These are phyloP conservation scores for Falco peregrinus DNA, from an alignment of 2,797 vertebrate genomes.

Conservation along the genomic window DNA sequence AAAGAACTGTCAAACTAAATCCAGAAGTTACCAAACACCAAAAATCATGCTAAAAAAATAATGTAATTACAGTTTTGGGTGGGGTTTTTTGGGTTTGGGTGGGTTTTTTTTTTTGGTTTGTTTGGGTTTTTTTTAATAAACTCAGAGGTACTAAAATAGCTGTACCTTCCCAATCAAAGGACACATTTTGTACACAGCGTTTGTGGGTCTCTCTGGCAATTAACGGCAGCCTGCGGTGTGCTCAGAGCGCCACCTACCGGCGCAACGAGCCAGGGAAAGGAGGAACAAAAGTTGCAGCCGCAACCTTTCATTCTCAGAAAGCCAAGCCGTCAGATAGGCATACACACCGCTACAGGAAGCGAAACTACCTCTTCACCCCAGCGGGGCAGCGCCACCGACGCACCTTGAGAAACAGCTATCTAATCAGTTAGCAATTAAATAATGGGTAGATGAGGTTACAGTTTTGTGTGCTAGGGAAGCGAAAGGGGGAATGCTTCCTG, in stretches of 20 bases:
- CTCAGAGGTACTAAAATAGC: not conserved
- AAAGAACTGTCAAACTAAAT: not conserved
- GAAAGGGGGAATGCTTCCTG: not conserved
- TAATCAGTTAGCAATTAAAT: not conserved
- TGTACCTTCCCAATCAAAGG: not conserved
- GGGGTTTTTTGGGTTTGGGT: not conserved
- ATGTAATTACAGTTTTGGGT: not conserved
- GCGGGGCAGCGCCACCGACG: fast-evolving
- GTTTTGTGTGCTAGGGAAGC: not conserved
- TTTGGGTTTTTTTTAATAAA: not conserved
- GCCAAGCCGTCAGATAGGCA: fast-evolving
- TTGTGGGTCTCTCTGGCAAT: fast-evolving
- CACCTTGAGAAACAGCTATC: not conserved
- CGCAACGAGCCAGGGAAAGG: fast-evolving
- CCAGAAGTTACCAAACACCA: not conserved
- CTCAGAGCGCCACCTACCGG: not conserved
- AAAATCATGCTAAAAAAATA: not conserved
- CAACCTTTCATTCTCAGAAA: fast-evolving
- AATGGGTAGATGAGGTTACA: fast-evolving
- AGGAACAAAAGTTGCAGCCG: fast-evolving
- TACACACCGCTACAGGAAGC: fast-evolving
- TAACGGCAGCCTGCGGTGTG: fast-evolving
- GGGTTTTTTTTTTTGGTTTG: not conserved
- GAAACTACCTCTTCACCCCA: fast-evolving
- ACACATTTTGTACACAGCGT: fast-evolving